phyloP scores from a whole-genome alignment of 2,113 vertebrate genomes.

The Odocoileus hemionus region DNA sequence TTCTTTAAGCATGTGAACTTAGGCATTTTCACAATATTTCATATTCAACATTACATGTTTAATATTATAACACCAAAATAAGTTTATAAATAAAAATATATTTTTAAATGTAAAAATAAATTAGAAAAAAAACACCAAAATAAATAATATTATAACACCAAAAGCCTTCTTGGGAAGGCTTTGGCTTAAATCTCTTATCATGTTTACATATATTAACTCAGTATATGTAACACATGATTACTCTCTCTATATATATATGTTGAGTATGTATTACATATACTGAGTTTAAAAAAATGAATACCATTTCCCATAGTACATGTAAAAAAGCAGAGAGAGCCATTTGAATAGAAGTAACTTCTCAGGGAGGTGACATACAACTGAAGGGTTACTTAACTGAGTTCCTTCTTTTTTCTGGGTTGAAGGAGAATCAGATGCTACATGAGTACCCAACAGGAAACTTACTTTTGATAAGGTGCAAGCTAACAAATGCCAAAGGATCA shows the following conservation, averaged over 20 bases:
- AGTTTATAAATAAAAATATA: not conserved
- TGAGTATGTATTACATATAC: not conserved
- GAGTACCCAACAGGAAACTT: not conserved
- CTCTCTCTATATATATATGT: too few relatives aligned
- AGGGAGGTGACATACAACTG: not conserved
- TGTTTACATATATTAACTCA: not conserved
- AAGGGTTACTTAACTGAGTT: not conserved
- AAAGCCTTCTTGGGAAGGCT: not conserved
- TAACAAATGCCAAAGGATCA: slow-evolving; percentile 11
- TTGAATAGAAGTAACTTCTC: not conserved
- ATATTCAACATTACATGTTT: not conserved
- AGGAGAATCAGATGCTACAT: not conserved
- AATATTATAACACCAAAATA: not conserved
- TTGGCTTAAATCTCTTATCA: not conserved
- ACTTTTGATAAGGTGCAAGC: not conserved
- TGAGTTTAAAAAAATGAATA: not conserved
- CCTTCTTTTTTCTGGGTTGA: not conserved
- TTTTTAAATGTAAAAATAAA: too few relatives aligned
- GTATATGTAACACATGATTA: not conserved
- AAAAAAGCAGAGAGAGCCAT: not conserved
- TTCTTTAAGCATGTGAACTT: not conserved
- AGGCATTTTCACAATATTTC: not conserved
- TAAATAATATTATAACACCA: not conserved
- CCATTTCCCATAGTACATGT: not conserved
- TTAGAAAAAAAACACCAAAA: not conserved